A percentile compares a stretch with the other conserved stretches of the same genome.
Conservation (phyloP, 1,140 invertebrate genomes). For the Drosophila repletoides region DNA sequence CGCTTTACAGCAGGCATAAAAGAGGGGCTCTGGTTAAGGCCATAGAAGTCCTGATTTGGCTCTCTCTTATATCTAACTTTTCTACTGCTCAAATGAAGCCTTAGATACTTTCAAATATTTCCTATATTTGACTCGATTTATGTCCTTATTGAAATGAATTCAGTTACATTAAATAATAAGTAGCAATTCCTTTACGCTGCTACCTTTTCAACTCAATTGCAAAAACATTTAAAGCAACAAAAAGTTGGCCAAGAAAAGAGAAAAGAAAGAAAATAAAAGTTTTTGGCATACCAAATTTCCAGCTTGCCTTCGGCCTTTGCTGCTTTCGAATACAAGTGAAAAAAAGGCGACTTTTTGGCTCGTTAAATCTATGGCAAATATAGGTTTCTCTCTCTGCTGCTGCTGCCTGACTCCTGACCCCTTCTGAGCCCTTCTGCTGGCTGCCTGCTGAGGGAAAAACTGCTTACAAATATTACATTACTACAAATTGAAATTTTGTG, state of each 20-base stretch:
- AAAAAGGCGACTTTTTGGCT: constrained; percentile 63
- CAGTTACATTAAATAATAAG: neutral
- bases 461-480: constrained; percentile 69
- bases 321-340: constrained; percentile 45
- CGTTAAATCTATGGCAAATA: constrained; percentile 72
- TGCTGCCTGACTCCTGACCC: neutral
- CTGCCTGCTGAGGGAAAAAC: neutral
- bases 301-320: constrained; percentile 31
- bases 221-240: constrained; percentile 43
- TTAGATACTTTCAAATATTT: too few species aligned
- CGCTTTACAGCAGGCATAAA: too few species aligned
- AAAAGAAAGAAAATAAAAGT: constrained; percentile 35
- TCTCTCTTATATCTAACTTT: neutral
- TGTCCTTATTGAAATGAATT: constrained; percentile 1
- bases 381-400: constrained; percentile 26
- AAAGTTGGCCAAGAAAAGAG: neutral
- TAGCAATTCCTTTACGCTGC: constrained; percentile 15
- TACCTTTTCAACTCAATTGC: constrained; percentile 10
- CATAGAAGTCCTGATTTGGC: neutral
- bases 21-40: too few species aligned
- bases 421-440: neutral
- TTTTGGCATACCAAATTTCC: constrained; percentile 48
- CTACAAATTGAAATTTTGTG: constrained; percentile 73
- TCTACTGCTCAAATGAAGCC: neutral
- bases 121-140: too few species aligned